phyloP scores from a whole-genome alignment of 1,140 invertebrate genomes.

The Melipona quadrifasciata region DNA sequence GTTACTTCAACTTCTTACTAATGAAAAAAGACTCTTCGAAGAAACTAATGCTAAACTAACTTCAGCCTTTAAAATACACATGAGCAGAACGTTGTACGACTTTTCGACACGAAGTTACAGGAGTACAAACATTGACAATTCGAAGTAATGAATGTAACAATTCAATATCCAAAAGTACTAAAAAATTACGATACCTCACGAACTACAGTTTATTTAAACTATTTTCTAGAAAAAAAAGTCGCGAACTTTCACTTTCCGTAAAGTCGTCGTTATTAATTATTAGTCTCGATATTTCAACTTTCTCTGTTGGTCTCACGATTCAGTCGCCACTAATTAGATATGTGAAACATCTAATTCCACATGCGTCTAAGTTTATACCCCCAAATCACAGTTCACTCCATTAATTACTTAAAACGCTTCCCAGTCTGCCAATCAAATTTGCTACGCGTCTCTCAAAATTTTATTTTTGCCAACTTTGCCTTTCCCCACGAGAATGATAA shows the following conservation, averaged over 20 bases:
- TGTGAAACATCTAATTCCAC: no score
- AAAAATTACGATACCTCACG: neutral
- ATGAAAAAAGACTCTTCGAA: no score
- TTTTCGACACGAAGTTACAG: no score
- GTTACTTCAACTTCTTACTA: no score
- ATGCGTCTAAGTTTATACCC: no score
- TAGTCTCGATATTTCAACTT: neutral
- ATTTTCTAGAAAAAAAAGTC: neutral
- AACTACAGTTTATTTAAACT: neutral
- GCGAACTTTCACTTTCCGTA: neutral
- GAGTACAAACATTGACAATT: no score
- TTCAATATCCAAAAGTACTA: neutral
- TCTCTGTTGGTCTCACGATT: neutral
- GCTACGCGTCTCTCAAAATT: neutral
- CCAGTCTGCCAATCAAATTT: neutral
- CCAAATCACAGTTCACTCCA: neutral
- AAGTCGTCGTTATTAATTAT: constrained; percentile 7
- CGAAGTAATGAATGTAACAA: neutral
- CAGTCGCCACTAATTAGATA: neutral
- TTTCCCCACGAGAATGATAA: neutral
- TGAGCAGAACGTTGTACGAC: no score
- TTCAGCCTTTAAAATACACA: no score
- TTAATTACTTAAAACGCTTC: neutral
- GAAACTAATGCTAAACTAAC: no score
- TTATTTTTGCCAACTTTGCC: neutral